These are phyloP conservation scores for Accipiter badius DNA, from an alignment of 2,797 vertebrate genomes.

Conservation along the genomic window DNA sequence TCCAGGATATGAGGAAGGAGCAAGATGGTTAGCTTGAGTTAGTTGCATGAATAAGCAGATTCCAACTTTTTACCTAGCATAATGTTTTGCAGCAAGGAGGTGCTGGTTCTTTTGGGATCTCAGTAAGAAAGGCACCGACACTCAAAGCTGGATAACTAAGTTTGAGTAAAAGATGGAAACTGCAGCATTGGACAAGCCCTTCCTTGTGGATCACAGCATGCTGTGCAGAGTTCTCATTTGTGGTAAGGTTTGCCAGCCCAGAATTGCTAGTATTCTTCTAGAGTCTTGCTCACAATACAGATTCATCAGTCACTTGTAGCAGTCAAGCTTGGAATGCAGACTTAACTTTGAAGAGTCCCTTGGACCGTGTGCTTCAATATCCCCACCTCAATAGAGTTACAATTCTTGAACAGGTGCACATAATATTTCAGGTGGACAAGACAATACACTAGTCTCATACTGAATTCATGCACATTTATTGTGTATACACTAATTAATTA, in stretches of 20 bases:
- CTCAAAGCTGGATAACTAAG: neutral
- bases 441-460: neutral
- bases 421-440: conserved; percentile 1
- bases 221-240: neutral
- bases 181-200: neutral
- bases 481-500: neutral
- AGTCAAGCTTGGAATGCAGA: neutral
- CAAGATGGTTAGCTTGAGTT: neutral
- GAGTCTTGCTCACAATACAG: neutral
- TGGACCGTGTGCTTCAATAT: neutral
- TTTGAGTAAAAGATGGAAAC: neutral
- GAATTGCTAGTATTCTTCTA: neutral
- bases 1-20: conserved; percentile 28
- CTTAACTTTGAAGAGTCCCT: neutral
- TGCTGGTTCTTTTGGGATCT: neutral
- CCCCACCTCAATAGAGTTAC: neutral
- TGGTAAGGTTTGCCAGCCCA: neutral
- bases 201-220: neutral
- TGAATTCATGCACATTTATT: neutral
- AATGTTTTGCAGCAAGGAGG: neutral
- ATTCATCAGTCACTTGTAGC: neutral
- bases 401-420: neutral
- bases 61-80: neutral
- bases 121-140: neutral
- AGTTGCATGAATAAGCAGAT: neutral